A percentile compares a stretch with the other conserved stretches of the same genome.
These are phyloP conservation scores for Onychomys arenicola DNA, from an alignment of 2,797 vertebrate species.

Conservation along the genomic window DNA sequence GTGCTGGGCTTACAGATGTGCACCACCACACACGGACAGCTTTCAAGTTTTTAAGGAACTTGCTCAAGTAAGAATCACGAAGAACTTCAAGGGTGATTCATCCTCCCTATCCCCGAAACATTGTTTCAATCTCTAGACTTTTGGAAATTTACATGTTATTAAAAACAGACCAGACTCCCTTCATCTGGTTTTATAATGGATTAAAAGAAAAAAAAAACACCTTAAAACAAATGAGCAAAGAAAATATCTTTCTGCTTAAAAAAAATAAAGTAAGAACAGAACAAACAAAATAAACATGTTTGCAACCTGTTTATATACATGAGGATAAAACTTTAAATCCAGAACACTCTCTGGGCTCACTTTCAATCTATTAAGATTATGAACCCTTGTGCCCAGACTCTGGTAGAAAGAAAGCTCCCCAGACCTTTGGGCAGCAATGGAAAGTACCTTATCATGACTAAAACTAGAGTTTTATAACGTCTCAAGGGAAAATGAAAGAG, in stretches of 20 bases:
- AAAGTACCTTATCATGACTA: conserved; percentile 33
- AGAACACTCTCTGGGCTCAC: conserved; percentile 15
- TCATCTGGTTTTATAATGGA: conserved; percentile 63
- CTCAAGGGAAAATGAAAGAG: neutral
- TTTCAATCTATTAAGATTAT: conserved; percentile 5
- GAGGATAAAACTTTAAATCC: conserved; percentile 33
- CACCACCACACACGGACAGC: neutral
- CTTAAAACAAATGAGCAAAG: neutral
- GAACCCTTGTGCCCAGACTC: neutral
- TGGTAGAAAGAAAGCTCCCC: conserved; percentile 41
- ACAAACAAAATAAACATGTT: conserved; percentile 56
- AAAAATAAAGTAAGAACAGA: conserved; percentile 28
- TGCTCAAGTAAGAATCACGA: conserved; percentile 51
- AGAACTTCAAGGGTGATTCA: conserved; percentile 44
- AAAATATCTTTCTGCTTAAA: conserved; percentile 37
- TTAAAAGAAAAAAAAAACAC: conserved; percentile 60
- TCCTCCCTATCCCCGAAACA: neutral
- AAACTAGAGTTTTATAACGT: neutral
- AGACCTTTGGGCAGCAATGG: neutral
- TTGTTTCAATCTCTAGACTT: conserved; percentile 61
- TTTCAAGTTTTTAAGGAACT: conserved; percentile 57
- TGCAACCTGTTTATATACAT: conserved; percentile 6
- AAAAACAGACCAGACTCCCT: conserved; percentile 67
- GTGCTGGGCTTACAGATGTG: neutral
- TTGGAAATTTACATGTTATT: conserved; percentile 64